Conservation (phyloP, 2,113 vertebrate species). For the Scatophagus argus region DNA sequence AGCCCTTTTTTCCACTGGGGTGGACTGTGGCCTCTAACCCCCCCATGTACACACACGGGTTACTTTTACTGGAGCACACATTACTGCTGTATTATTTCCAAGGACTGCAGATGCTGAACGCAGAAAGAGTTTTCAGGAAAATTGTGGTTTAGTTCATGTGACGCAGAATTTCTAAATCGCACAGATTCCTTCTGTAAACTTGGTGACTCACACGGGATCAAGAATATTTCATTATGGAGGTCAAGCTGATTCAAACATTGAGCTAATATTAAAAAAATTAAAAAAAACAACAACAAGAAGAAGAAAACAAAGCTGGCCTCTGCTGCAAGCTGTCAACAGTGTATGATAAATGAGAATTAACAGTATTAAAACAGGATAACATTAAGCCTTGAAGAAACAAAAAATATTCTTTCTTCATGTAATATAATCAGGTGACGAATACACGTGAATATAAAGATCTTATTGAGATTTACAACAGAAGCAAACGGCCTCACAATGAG, state of each 20-base stretch:
- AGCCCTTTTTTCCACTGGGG: neutral
- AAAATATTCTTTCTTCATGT: neutral
- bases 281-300: neutral
- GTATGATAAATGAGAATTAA: neutral
- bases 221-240: neutral
- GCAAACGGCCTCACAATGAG: neutral
- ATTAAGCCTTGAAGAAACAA: neutral
- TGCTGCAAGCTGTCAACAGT: neutral
- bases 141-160: neutral
- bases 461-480: neutral
- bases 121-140: neutral
- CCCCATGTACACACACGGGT: no score
- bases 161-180: neutral
- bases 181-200: neutral
- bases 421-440: neutral
- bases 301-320: no score
- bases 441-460: neutral
- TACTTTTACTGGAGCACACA: neutral
- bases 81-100: neutral
- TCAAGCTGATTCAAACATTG: neutral
- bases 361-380: neutral
- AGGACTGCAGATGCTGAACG: neutral
- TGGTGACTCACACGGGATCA: neutral
- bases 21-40: neutral
- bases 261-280: constrained; percentile 5